These are phyloP conservation scores for Empis stercorea DNA, from an alignment of 2,888 invertebrate genomes.

Conservation along the genomic window DNA sequence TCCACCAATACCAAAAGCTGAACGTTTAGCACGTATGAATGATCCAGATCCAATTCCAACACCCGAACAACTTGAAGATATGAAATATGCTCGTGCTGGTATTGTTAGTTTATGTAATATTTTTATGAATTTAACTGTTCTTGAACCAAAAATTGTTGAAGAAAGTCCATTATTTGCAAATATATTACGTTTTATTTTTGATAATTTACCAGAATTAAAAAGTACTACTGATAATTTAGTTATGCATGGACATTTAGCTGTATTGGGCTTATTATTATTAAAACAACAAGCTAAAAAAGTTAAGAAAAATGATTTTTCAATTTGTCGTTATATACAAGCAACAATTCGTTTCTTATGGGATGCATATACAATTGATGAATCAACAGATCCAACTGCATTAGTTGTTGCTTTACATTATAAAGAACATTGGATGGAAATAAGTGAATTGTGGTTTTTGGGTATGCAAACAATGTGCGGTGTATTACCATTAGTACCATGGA, in stretches of 20 bases:
- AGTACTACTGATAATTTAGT: slow-evolving; percentile 72
- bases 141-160: slow-evolving; percentile 74
- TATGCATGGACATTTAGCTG: slow-evolving; percentile 71
- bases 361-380: slow-evolving; percentile 80
- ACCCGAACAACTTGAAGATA: slow-evolving; percentile 60
- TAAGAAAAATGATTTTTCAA: slow-evolving; percentile 78
- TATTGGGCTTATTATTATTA: slow-evolving; percentile 66
- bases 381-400: slow-evolving; percentile 66
- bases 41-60: slow-evolving; percentile 65
- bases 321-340: slow-evolving; percentile 77
- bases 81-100: slow-evolving; percentile 72
- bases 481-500: slow-evolving; percentile 71
- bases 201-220: slow-evolving; percentile 71
- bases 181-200: slow-evolving; percentile 72
- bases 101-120: slow-evolving; percentile 84
- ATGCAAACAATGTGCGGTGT: slow-evolving; percentile 86
- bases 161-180: slow-evolving; percentile 63
- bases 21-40: slow-evolving; percentile 59
- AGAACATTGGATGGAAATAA: slow-evolving; percentile 77
- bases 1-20: slow-evolving; percentile 67
- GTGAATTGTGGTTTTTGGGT: slow-evolving; percentile 85
- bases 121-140: slow-evolving; percentile 81
- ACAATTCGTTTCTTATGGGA: slow-evolving; percentile 88
- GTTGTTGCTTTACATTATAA: slow-evolving; percentile 78
- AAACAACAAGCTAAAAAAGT: slow-evolving; percentile 73